A percentile compares a stretch with the other conserved stretches of the same genome.
These are phyloP conservation scores for Microplitis demolitor DNA, from an alignment of 1,140 invertebrate species.

Conservation along the genomic window DNA sequence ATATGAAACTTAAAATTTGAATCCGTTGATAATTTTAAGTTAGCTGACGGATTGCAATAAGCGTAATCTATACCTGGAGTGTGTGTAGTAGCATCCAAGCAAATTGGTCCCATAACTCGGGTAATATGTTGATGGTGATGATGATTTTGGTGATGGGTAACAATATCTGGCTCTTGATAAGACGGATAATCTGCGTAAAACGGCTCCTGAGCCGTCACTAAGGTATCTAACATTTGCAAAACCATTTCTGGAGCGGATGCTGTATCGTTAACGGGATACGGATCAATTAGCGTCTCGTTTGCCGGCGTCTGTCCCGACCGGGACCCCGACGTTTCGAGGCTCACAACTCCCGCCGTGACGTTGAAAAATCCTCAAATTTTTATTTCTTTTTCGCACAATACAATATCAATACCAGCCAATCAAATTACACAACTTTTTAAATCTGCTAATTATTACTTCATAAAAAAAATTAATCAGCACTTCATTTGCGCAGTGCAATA, in stretches of 20 bases:
- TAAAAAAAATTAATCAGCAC: no score
- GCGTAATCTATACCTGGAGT: conserved; percentile 52
- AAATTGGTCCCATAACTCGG: conserved; percentile 48
- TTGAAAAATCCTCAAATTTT: conserved; percentile 23
- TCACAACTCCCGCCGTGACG: conserved; percentile 60
- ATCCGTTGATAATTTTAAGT: no score
- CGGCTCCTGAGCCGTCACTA: conserved; percentile 56
- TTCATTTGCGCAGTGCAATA: no score
- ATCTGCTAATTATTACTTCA: background rate
- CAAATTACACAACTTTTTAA: background rate
- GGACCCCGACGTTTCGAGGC: conserved; percentile 59
- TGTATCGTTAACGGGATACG: conserved; percentile 16
- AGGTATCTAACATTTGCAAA: conserved; percentile 57
- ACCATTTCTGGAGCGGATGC: conserved; percentile 55
- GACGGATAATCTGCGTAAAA: conserved; percentile 59
- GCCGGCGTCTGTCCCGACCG: conserved; percentile 45
- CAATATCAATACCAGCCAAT: background rate
- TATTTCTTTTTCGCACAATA: background rate
- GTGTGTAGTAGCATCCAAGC: conserved; percentile 56
- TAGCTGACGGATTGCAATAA: background rate
- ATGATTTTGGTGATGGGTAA: conserved; percentile 44
- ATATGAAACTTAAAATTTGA: no score
- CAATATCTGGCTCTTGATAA: conserved; percentile 53
- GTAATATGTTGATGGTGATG: conserved; percentile 33
- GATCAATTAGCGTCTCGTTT: conserved; percentile 45